phyloP scores from a whole-genome alignment of 2,888 invertebrate species.

The Aleiodes leptofemur region DNA sequence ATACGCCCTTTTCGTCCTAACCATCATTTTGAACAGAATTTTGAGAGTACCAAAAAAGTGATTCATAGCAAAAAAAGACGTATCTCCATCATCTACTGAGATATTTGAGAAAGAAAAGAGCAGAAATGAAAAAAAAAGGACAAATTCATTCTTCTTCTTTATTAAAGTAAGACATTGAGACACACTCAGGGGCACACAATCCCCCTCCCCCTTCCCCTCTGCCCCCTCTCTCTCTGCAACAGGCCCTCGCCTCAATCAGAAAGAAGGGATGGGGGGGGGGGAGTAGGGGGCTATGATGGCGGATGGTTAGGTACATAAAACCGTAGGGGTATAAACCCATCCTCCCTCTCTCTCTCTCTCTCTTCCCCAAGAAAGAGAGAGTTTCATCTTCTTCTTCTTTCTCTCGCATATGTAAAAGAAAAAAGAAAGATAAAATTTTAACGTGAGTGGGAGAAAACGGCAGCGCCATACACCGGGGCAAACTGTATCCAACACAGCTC shows the following conservation, averaged over 20 bases:
- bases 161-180: conserved; percentile 73
- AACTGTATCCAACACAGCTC: conserved; percentile 68
- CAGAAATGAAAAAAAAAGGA: too few species aligned
- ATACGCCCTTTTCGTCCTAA: too few species aligned
- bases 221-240: conserved; percentile 5
- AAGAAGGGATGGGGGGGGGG: background rate
- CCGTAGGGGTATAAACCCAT: conserved; percentile 7
- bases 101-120: too few species aligned
- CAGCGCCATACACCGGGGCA: conserved; percentile 65
- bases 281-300: conserved; percentile 59
- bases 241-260: conserved; percentile 70
- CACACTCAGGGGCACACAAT: conserved; percentile 53
- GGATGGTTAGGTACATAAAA: conserved; percentile 14
- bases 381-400: too few species aligned
- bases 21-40: too few species aligned
- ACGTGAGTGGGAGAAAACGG: conserved; percentile 71
- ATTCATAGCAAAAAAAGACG: too few species aligned
- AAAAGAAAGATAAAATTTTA: conserved; percentile 2
- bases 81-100: background rate
- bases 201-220: conserved; percentile 17
- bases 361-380: too few species aligned
- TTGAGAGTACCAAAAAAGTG: too few species aligned
- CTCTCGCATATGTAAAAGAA: conserved; percentile 4
- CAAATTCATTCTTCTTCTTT: conserved; percentile 15
- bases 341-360: background rate